A percentile compares a stretch with the other conserved stretches of the same genome.
These are phyloP conservation scores for Zingel zingel DNA, from an alignment of 2,113 vertebrate genomes.

Conservation along the genomic window DNA sequence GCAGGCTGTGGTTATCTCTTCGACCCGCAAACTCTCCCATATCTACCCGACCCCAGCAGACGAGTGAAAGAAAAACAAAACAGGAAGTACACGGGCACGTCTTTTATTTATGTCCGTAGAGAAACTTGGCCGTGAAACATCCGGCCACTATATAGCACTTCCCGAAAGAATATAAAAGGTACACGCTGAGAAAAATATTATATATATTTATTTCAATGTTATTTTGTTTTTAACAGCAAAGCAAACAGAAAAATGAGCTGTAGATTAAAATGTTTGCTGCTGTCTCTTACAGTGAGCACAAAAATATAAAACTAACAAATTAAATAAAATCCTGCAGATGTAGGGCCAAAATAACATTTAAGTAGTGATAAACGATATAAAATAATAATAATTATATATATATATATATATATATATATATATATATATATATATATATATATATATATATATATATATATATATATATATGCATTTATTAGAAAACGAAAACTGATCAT, in stretches of 20 bases:
- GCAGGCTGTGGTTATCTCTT: constrained; percentile 25
- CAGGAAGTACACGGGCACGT: constrained; percentile 80
- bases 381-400: too few relatives aligned
- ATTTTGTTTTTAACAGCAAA: neutral
- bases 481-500: too few relatives aligned
- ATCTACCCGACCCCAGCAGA: constrained; percentile 43
- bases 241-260: neutral
- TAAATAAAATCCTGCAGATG: too few relatives aligned
- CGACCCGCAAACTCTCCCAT: constrained; percentile 61
- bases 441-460: too few relatives aligned
- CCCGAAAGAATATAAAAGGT: neutral
- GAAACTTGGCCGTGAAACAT: constrained; percentile 44
- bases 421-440: too few relatives aligned
- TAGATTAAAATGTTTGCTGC: neutral
- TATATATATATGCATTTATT: too few relatives aligned
- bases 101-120: constrained; percentile 75
- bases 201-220: neutral
- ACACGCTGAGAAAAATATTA: neutral
- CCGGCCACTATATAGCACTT: neutral
- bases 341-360: too few relatives aligned
- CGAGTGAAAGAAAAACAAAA: constrained; percentile 77
- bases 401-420: too few relatives aligned
- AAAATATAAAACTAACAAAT: too few relatives aligned
- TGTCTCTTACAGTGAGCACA: too few relatives aligned
- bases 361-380: too few relatives aligned